Evolutionary conservation across 2,888 invertebrate genomes (phyloP), one percentile per base, ranked within the genome.

Genomic region (Willowsia nigromaculata): DNA sequence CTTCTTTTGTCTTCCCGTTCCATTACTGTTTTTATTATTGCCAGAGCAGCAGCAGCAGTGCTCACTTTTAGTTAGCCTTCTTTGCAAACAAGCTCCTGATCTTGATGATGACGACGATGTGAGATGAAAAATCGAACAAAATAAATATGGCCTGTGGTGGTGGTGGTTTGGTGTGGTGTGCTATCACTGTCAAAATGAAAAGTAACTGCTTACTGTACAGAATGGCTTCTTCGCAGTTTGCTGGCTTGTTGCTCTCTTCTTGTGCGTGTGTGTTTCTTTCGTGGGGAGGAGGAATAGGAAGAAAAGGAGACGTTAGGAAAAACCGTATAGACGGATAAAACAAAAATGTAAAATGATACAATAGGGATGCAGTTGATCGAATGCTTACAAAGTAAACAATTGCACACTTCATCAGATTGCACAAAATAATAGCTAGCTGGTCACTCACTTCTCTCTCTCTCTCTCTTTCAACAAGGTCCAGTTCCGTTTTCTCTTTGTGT

Each of bases 71-170:
- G 80, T 86, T 80, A 71, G 80, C 71, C 80, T 50, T 86, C 81
- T 86, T 80, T 86, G 86, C 86, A 86, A 86, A 86, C 86, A 86
- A 86, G 80, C 86, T 40, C 15, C 68, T 81, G 18, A 50, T 71
- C 27, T 37, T 43, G 81, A 76, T 76, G 47, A 50, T 71, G 30
- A 76, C 43, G 74, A 74, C 15, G 74, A 74, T 65, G 65, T 18
- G 65, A 11, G 74, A 74, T 76, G 76, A 53, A 53, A 53, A 76
- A 76, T 76, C 76, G 76, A 76, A 76, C 53, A 76, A 50, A 76
- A 76, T 76, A 76, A 76, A 76, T 76, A 53, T 76, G 50, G 76
- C 76, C 53, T 76, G 53, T 53, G 76, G 76, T 53, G 76, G 74
- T 68, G 76, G 47, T 53, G 76, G 30, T 76, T 50, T 50, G 53